phyloP scores from a whole-genome alignment of 2,797 vertebrate genomes.

The Fundulus diaphanus region DNA sequence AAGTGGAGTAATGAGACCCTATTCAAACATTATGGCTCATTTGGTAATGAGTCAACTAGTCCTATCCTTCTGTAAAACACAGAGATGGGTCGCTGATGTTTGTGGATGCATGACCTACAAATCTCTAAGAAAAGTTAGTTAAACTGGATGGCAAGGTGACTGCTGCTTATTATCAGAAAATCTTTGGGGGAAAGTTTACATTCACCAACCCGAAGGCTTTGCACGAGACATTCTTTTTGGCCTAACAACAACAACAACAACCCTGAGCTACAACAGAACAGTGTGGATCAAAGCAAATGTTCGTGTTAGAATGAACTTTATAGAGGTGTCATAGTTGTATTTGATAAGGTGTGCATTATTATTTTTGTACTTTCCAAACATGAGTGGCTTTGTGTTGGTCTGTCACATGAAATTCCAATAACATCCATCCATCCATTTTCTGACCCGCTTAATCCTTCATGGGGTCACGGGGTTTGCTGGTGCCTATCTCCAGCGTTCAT shows the following conservation, averaged over 20 bases:
- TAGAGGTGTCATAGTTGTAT: not conserved
- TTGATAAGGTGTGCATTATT: not conserved
- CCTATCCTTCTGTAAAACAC: not conserved
- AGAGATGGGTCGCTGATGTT: not conserved
- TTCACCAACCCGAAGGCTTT: not conserved
- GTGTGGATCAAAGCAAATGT: not conserved
- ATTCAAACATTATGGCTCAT: not conserved
- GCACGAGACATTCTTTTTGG: not conserved
- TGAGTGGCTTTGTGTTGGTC: not conserved
- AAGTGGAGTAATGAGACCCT: not conserved
- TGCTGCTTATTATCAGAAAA: not conserved
- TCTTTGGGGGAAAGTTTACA: not conserved
- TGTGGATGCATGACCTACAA: not conserved
- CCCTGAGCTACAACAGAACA: not conserved
- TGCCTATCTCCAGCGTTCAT: too few species aligned
- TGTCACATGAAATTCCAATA: not conserved
- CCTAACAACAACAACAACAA: not conserved
- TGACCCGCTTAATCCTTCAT: too few species aligned
- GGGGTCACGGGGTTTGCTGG: too few species aligned
- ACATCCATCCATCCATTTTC: too few species aligned
- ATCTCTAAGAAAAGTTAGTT: not conserved
- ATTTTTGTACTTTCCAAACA: not conserved
- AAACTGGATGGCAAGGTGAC: not conserved
- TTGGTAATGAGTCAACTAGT: not conserved
- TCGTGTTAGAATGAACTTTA: not conserved